Base-by-base conservation (phyloP, 2,888 invertebrate species). In the Eilema depressum region DNA sequence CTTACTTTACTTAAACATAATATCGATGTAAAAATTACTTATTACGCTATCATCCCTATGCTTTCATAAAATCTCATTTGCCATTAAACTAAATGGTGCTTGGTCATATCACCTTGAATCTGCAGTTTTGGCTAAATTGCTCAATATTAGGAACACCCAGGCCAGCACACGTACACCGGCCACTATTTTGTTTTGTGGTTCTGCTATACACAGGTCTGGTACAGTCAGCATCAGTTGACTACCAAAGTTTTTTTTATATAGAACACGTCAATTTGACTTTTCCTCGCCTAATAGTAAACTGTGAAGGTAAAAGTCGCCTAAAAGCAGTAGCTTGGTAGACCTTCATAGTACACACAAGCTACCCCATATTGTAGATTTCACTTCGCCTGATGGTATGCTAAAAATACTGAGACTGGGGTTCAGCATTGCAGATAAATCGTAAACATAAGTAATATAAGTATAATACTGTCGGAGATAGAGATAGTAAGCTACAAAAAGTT, bases 81-180 rank as follows among this genome's bases (percentile, higher is more conserved):
- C 23, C 12, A 10, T 12, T 25, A 25, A 63, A 63, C 33, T 37
- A 47, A 47, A 47, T 20, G 25, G 10, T 11, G 41, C 26, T 26
- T 11, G 17, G 47, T 20, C 47, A 47, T 47, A 20, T 47, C 47
- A 47, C 53, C 8, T 53, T 17, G n/a, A 26, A 63, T 47, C 25
- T 73, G 78, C 81, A 69, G 69, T 70, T 67, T 75, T 69, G 66
- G 66, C 66, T 69, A 70, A 63, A 73, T 72, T 69, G 60, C 65
- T 63, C 10, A 28, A 74, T 78, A 68, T 68, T 74, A 74, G 23
- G 14, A 41, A 25, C 63, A 63, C 41, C 3, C 25, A 25, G 4
- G 17, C 12, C 7, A 17, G 2, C 10, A 65, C 26, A 12, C 2
- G 28, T 59, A 66, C 12, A 60, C 41, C n/a, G n/a, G 41, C 26